Evolutionary conservation across 2,113 vertebrate genomes (phyloP), one percentile per base, ranked within the genome.

Genomic region (Zootoca vivipara): DNA sequence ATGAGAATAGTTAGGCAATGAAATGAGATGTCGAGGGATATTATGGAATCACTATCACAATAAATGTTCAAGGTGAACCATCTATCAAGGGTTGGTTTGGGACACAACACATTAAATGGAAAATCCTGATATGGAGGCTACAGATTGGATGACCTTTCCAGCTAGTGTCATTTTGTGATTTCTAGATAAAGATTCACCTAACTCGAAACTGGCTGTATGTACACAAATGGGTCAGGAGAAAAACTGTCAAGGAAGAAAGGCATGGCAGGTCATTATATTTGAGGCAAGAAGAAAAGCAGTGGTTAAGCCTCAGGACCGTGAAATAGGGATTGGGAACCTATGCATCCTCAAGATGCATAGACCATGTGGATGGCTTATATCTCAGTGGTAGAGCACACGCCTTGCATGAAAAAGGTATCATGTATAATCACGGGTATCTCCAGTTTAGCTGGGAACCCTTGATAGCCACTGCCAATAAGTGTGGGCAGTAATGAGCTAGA

Each of bases 21-120:
- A 94, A 93, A 93, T 64, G 92, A 89, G 87, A 83, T 87, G 74
- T 79, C 42, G 88, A 74, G 89, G 40, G 78, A 86, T 91, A 69
- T 90, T 92, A 85, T 26, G 35, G 40, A 93, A 70, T 85, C 74
- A 64, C 24, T 91, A 82, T 64, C 40, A 75, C 42, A 78, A 87
- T 83, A 89, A 40, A 28, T 89, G 79, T 91, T 90, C 85, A 92
- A 92, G 90, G 81, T 90, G 88, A 94, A 95, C 78, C 33, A 38
- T 87, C 52, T 87, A 18, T 92, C 83, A 86, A 77, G 15, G 91
- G 75, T 80, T 77, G 6, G 83, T 87, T 85, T 94, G 92, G 62
- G 70, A 87, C 46, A 72, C 91, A 94, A 87, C 30, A 90, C 84
- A 86, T 91, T 86, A 90, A 93, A 94, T 89, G 89, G 90, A 84